phyloP scores from a whole-genome alignment of 2,888 invertebrate species.

The Arge pagana region DNA sequence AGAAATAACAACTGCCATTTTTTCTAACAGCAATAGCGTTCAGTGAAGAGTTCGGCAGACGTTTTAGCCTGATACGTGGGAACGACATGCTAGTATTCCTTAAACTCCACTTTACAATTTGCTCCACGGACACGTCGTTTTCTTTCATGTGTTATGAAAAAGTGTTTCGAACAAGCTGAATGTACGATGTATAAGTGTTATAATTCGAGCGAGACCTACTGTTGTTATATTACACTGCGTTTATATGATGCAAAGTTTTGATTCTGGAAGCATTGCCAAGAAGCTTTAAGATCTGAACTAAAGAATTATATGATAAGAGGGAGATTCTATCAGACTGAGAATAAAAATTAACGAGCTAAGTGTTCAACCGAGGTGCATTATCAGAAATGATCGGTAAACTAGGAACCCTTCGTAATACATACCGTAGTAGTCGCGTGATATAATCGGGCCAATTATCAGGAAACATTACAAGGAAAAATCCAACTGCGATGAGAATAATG shows the following conservation, averaged over 20 bases:
- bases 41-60: too few species aligned
- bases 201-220: constrained; percentile 38
- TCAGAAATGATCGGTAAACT: constrained; percentile 34
- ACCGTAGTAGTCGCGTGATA: constrained; percentile 87
- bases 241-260: constrained; percentile 50
- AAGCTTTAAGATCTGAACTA: constrained; percentile 18
- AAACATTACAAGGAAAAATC: constrained; percentile 92
- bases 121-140: too few species aligned
- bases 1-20: too few species aligned
- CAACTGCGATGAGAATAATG: constrained; percentile 85
- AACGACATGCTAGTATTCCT: too few species aligned
- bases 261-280: too few species aligned
- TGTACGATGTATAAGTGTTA: constrained; percentile 2
- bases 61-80: too few species aligned
- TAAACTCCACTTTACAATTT: too few species aligned
- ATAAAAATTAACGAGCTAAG: constrained; percentile 6
- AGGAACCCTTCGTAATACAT: constrained; percentile 52
- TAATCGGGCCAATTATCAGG: constrained; percentile 97
- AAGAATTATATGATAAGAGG: constrained; percentile 7
- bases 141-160: too few species aligned
- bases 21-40: too few species aligned
- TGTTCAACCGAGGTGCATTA: constrained; percentile 46
- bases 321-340: neutral
- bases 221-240: constrained; percentile 44
- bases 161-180: too few species aligned